Conservation (phyloP, 2,797 vertebrate species). For the Neosilurus hyrtlii region DNA sequence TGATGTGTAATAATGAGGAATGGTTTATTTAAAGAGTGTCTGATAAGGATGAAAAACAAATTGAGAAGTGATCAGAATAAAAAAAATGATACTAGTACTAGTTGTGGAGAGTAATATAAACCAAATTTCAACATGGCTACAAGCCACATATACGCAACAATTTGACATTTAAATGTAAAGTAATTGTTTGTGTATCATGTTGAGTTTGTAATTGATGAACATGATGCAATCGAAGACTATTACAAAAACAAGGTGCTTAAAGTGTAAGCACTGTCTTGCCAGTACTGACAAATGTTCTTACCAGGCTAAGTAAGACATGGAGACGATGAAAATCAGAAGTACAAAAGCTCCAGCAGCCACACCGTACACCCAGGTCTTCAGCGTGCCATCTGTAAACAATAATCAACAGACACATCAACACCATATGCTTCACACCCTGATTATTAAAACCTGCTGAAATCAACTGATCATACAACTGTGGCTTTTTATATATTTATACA, state of each 20-base stretch:
- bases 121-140: neutral
- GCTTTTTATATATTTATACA: conserved; percentile 5
- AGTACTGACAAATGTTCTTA: conserved; percentile 69
- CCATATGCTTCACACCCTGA: conserved; percentile 30
- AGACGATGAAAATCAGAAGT: conserved; percentile 92
- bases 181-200: neutral
- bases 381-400: conserved; percentile 86
- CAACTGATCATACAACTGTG: conserved; percentile 1
- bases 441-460: conserved; percentile 21
- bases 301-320: conserved; percentile 99
- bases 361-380: conserved; percentile 99
- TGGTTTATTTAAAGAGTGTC: neutral
- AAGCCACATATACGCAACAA: accelerated
- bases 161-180: neutral
- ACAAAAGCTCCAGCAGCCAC: conserved; percentile 94
- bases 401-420: conserved; percentile 35
- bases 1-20: neutral
- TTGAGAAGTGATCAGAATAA: neutral
- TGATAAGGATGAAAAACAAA: neutral
- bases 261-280: neutral
- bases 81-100: neutral
- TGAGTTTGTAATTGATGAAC: no score
- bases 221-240: neutral
- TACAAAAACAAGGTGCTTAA: neutral
- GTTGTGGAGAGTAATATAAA: neutral